Percentiles rank a stretch among this genome's conserved stretches.
phyloP scores from a whole-genome alignment of 2,797 vertebrate genomes.

The Hypotaenidia philippensis region DNA sequence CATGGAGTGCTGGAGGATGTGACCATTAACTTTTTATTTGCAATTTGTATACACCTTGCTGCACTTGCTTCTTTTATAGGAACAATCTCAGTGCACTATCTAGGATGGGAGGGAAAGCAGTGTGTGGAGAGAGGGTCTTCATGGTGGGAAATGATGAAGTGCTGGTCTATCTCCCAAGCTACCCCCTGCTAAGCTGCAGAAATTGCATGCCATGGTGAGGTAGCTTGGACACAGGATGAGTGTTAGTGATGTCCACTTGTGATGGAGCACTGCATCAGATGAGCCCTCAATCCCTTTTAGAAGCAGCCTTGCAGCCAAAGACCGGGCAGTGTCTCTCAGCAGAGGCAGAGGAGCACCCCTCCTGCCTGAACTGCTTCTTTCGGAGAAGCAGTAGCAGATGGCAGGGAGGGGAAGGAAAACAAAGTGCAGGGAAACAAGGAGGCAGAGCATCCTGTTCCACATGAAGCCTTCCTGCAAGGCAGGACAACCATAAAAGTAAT shows the following conservation, averaged over 20 bases:
- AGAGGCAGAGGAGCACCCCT: not conserved
- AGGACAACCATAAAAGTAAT: not conserved
- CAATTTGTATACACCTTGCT: conserved; percentile 22
- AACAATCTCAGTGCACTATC: not conserved
- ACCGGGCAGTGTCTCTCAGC: not conserved
- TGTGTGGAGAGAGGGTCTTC: not conserved
- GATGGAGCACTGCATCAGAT: not conserved
- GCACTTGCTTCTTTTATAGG: not conserved
- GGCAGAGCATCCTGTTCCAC: not conserved
- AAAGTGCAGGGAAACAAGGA: not conserved
- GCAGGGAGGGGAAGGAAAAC: not conserved
- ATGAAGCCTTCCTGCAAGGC: not conserved
- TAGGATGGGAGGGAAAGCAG: not conserved
- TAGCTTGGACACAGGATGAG: not conserved
- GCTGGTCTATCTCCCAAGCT: not conserved
- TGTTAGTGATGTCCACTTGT: not conserved
- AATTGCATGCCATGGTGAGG: fast-evolving
- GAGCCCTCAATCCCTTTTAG: not conserved
- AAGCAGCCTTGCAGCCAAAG: not conserved
- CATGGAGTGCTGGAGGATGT: not conserved
- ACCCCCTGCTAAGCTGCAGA: not conserved
- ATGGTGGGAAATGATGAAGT: not conserved
- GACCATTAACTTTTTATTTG: conserved; percentile 46
- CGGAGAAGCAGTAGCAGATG: not conserved
- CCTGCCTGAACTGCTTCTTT: not conserved